phyloP scores from a whole-genome alignment of 1,140 invertebrate species.

The Plectus sambesii region DNA sequence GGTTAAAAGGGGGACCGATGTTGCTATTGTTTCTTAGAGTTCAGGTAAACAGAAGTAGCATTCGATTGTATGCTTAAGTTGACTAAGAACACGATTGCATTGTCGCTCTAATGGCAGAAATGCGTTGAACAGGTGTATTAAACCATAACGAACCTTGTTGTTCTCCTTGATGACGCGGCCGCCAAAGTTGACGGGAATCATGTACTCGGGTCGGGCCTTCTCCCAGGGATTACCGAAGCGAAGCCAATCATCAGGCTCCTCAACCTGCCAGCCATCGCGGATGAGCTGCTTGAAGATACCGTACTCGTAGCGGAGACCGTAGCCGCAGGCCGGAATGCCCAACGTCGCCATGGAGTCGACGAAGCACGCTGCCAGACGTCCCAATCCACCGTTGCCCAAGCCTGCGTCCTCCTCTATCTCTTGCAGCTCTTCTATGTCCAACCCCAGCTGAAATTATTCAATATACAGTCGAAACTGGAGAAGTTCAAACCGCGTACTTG shows the following conservation, averaged over 20 bases:
- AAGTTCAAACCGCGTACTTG: too few species aligned
- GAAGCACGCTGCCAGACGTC: conserved; percentile 92
- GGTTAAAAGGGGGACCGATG: too few species aligned
- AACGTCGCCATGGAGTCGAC: conserved; percentile 93
- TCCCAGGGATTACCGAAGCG: conserved; percentile 93
- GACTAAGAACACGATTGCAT: too few species aligned
- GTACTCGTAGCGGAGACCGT: conserved; percentile 97
- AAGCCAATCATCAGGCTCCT: conserved; percentile 97
- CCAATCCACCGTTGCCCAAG: conserved; percentile 95
- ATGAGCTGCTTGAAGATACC: conserved; percentile 97
- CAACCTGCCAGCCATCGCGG: conserved; percentile 79
- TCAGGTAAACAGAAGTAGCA: too few species aligned
- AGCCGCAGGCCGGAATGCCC: conserved; percentile 92
- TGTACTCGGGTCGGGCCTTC: conserved; percentile 86
- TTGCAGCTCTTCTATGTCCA: too few species aligned
- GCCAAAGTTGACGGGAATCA: conserved; percentile 87
- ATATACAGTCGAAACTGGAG: conserved; percentile 80
- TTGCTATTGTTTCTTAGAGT: too few species aligned
- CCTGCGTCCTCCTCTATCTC: conserved; percentile 91
- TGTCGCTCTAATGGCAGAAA: too few species aligned
- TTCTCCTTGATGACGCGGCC: conserved; percentile 79
- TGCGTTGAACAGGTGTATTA: too few species aligned
- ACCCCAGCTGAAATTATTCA: conserved; percentile 75
- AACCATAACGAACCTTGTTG: conserved; percentile 60
- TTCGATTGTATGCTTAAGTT: too few species aligned